Percentiles rank a stretch among this genome's conserved stretches.
phyloP scores from a whole-genome alignment of 2,888 invertebrate species.

The Drosophila peninsularis region DNA sequence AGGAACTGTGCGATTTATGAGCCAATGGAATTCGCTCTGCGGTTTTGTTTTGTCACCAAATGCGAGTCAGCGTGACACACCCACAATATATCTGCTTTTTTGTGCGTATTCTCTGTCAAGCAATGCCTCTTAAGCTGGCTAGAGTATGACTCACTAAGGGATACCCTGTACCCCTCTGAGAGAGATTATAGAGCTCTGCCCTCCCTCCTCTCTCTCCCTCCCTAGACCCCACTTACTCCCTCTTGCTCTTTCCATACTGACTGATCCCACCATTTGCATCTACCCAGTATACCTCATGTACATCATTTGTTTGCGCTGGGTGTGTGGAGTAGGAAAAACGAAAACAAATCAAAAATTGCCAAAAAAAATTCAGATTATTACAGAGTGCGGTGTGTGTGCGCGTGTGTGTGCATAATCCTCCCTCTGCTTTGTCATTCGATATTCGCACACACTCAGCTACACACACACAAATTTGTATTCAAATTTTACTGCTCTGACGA shows the following conservation, averaged over 20 bases:
- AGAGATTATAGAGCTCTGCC: too few relatives aligned
- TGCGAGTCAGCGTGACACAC: conserved; percentile 29
- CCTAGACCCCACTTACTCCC: too few relatives aligned
- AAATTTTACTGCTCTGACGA: neutral
- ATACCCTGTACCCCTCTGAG: neutral
- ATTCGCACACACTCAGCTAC: conserved; percentile 5
- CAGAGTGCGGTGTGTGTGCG: neutral
- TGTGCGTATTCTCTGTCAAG: neutral
- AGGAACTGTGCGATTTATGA: conserved; percentile 41
- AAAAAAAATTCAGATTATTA: conserved; percentile 32
- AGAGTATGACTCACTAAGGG: neutral
- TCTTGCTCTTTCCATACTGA: too few relatives aligned
- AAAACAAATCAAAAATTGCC: conserved; percentile 41
- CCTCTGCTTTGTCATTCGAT: conserved; percentile 30
- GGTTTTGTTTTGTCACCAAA: conserved; percentile 47
- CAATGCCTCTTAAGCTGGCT: neutral
- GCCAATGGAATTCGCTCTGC: conserved; percentile 8
- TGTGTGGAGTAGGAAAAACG: conserved; percentile 7
- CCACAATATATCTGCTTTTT: conserved; percentile 1
- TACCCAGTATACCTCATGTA: neutral
- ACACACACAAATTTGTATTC: neutral
- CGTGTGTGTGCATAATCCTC: neutral
- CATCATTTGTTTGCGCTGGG: neutral
- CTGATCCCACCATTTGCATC: neutral
- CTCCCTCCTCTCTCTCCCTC: too few relatives aligned